Evolutionary conservation across 2,797 vertebrate species (phyloP), one percentile per base, ranked within the genome.

Genomic region (Mus minutoides): DNA sequence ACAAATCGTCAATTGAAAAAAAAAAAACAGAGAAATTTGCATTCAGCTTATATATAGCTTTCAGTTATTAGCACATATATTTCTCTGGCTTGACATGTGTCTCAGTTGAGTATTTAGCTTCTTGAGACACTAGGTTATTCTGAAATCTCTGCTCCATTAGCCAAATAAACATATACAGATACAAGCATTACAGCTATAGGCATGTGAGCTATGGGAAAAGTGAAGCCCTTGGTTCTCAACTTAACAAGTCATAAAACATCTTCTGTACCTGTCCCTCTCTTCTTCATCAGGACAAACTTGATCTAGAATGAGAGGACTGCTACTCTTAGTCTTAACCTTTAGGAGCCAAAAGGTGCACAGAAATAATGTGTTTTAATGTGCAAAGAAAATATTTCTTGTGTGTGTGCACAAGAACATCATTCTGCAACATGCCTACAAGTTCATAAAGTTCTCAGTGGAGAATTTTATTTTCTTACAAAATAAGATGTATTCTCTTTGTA

Each of bases 391-490:
- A 64, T 88, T 52, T 76, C 14, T 40, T 92, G 77, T 52, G 19
- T 4, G 31, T 49, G 16, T 52, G 29, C 19, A 67, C 56, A 24
- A 82, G 84, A 82, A 40, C 29, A 3, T 75, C 19, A n/a, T 80
- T 95, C 76, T 95, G 12, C 22, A n/a, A 78, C 89, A 16, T 85
- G 49, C 88, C 37, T 86, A 29, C 78, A 91, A 56, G 14, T 64
- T 90, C 16, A 34, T 16, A 22, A 58, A 17, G n/a, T 75, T 75
- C n/a, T 91, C 37, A 10, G 0, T 86, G 43, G 34, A 76, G 77
- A 83, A 37, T 75, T 77, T 64, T 2, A 75, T 80, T 90, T 85
- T 92, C 54, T 82, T 88, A 83, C 6, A 77, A 93, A 90, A 73
- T 77, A 83, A 91, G 52, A 64, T 2, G 13, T 69, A 4, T 76